Conservation (phyloP, 2,113 vertebrate species). For the Thinocorus orbignyianus region DNA sequence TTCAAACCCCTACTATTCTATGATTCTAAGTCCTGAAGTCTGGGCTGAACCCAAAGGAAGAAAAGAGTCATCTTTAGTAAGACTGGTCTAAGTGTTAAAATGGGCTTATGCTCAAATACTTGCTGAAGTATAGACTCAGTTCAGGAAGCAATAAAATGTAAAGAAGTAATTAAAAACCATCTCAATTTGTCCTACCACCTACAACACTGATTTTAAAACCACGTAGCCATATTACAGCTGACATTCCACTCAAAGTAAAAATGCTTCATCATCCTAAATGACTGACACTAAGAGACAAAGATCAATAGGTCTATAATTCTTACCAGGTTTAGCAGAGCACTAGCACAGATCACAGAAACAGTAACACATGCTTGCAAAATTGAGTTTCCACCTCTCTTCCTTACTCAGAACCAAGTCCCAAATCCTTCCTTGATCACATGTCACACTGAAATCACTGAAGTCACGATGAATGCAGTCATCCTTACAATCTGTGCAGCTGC, state of each 20-base stretch:
- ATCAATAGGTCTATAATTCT: background rate
- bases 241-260: background rate
- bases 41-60: background rate
- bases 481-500: background rate
- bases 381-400: background rate
- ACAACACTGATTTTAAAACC: background rate
- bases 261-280: background rate
- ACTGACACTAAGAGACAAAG: background rate
- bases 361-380: background rate
- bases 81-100: background rate
- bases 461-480: constrained; percentile 18
- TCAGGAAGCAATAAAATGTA: background rate
- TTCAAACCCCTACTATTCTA: background rate
- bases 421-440: background rate
- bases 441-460: constrained; percentile 8
- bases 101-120: background rate
- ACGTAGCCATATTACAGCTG: background rate
- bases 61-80: background rate
- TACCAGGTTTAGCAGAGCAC: background rate
- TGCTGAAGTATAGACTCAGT: background rate
- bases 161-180: background rate
- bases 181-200: background rate
- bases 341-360: background rate
- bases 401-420: background rate
- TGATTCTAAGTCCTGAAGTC: background rate